Percentiles rank a stretch among this genome's conserved stretches.
phyloP scores from a whole-genome alignment of 2,113 vertebrate species.

The Isurus oxyrinchus region DNA sequence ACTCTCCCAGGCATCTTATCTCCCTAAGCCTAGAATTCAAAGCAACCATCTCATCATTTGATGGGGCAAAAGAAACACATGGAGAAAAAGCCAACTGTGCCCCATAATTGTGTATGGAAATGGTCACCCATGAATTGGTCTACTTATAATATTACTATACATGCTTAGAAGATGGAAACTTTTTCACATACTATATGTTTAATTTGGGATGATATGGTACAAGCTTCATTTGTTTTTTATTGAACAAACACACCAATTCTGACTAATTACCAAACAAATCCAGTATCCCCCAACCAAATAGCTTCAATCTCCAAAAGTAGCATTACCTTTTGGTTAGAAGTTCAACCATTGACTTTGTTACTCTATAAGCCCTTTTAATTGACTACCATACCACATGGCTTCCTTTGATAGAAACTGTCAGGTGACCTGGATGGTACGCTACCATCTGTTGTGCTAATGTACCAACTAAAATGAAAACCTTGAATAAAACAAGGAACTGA shows the following conservation, averaged over 20 bases:
- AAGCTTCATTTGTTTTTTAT: not conserved
- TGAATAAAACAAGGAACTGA: constrained; percentile 50
- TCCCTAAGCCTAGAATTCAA: not conserved
- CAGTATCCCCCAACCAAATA: not conserved
- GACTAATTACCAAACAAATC: not conserved
- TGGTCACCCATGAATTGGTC: not conserved
- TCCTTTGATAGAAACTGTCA: constrained; percentile 58
- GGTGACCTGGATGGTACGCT: constrained; percentile 42
- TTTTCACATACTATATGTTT: not conserved
- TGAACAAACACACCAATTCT: not conserved
- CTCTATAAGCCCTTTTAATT: constrained; percentile 61
- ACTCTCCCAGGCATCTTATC: not conserved
- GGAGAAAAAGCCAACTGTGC: constrained; percentile 3
- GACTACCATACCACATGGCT: constrained; percentile 60
- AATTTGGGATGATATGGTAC: not conserved
- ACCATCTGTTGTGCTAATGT: constrained; percentile 39
- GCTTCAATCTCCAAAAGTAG: not conserved
- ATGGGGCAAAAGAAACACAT: not conserved
- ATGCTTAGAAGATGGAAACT: constrained; percentile 21
- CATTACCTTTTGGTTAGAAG: not conserved
- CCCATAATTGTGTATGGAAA: not conserved
- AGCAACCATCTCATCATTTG: not conserved
- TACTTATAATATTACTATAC: constrained; percentile 17
- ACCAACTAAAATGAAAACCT: constrained; percentile 37
- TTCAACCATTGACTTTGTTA: not conserved